These are phyloP conservation scores for Albula goreensis DNA, from an alignment of 2,113 vertebrate genomes.

Conservation along the genomic window DNA sequence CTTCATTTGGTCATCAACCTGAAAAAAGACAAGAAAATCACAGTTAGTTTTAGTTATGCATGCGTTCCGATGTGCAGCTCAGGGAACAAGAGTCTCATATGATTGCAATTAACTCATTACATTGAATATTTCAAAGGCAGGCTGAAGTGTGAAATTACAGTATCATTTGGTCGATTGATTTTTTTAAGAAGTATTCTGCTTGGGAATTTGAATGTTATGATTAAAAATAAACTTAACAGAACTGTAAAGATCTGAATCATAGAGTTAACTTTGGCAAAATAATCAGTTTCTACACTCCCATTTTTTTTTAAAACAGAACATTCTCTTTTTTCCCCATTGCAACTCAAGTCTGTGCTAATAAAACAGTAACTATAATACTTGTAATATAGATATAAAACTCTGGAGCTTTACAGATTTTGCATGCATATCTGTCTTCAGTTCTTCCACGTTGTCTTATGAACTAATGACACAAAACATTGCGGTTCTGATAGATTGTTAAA, in stretches of 20 bases:
- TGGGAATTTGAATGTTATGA: not conserved
- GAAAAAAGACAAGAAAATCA: constrained; percentile 27
- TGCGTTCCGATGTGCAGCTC: not conserved
- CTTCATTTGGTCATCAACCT: constrained; percentile 99
- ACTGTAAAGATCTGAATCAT: not conserved
- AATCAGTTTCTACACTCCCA: not conserved
- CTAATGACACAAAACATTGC: not conserved
- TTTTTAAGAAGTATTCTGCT: constrained; percentile 1
- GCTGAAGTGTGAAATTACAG: constrained; percentile 4
- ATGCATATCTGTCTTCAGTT: not conserved
- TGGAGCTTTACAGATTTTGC: not conserved
- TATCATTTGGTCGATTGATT: not conserved
- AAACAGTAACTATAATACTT: not conserved
- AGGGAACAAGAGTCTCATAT: not conserved
- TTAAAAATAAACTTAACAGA: not conserved
- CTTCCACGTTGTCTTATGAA: not conserved
- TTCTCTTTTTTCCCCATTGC: not conserved
- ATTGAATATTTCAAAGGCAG: not conserved
- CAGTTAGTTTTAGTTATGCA: not conserved
- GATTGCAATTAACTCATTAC: constrained; percentile 6
- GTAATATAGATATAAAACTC: not conserved
- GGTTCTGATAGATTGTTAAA: not conserved
- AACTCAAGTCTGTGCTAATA: not conserved
- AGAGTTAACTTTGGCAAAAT: not conserved
- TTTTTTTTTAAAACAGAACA: not conserved